phyloP scores from a whole-genome alignment of 2,888 invertebrate species.

The Drosophila mayaguana region DNA sequence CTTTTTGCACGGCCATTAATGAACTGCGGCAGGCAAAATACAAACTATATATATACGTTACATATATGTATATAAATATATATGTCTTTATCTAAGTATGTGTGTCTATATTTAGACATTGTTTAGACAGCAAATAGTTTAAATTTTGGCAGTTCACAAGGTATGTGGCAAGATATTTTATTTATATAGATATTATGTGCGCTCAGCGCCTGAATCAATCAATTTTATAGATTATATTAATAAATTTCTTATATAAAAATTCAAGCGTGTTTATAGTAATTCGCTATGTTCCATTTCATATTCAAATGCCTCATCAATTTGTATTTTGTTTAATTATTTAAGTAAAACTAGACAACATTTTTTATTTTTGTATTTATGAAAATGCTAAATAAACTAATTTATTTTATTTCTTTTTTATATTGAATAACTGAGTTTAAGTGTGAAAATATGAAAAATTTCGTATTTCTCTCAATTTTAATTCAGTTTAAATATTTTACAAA shows the following conservation, averaged over 20 bases:
- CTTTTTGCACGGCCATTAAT: constrained; percentile 37
- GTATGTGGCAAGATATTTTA: background rate
- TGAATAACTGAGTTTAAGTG: no score
- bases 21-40: constrained; percentile 7
- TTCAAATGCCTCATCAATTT: background rate
- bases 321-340: background rate
- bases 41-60: constrained; percentile 1
- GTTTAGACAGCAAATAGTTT: background rate
- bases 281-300: background rate
- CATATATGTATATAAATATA: background rate
- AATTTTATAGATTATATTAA: background rate
- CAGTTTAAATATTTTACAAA: no score
- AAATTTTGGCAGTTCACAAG: background rate
- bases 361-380: background rate
- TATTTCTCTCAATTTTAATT: no score
- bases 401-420: no score
- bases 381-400: background rate
- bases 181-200: background rate
- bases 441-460: no score
- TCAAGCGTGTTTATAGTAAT: background rate
- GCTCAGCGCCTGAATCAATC: background rate
- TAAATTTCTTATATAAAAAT: background rate
- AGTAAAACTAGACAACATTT: background rate
- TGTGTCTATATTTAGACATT: constrained; percentile 7
- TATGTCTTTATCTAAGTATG: background rate